These are phyloP conservation scores for Uloborus plumipes DNA, from an alignment of 2,888 invertebrate species.

Conservation along the genomic window DNA sequence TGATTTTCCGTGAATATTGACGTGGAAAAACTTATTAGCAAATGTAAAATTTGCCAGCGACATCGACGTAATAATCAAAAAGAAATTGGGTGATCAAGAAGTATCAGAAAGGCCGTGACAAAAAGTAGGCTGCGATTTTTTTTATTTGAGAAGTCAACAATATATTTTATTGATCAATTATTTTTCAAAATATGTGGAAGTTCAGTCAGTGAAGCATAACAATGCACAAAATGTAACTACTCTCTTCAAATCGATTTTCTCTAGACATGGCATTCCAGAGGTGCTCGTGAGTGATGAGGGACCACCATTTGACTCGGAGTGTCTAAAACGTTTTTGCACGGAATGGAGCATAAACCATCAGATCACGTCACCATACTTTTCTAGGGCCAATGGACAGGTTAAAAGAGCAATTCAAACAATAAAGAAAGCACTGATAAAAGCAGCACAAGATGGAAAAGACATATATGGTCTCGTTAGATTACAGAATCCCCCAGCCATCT, in stretches of 20 bases:
- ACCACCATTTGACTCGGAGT: neutral
- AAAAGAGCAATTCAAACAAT: neutral
- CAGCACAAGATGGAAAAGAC: too few relatives aligned
- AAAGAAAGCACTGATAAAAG: neutral
- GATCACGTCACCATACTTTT: neutral
- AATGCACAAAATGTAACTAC: neutral
- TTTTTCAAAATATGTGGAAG: slow-evolving; percentile 4
- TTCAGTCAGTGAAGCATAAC: neutral
- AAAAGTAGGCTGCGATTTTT: slow-evolving; percentile 1
- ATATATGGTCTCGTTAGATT: too few relatives aligned
- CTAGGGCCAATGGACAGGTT: neutral
- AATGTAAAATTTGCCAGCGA: neutral
- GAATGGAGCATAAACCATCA: neutral
- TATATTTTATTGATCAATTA: slow-evolving; percentile 1
- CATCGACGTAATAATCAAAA: too few relatives aligned
- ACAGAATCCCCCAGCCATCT: too few relatives aligned
- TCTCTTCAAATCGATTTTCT: too few relatives aligned
- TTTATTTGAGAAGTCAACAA: neutral
- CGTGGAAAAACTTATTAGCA: neutral
- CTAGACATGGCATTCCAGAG: slow-evolving; percentile 10
- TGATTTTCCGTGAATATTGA: slow-evolving; percentile 19
- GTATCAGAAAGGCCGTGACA: slow-evolving; percentile 3
- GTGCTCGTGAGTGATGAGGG: slow-evolving; percentile 9
- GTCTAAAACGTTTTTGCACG: neutral
- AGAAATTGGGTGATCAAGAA: neutral